Conservation (phyloP, 2,888 invertebrate species). For the Pterobdella sp. region DNA sequence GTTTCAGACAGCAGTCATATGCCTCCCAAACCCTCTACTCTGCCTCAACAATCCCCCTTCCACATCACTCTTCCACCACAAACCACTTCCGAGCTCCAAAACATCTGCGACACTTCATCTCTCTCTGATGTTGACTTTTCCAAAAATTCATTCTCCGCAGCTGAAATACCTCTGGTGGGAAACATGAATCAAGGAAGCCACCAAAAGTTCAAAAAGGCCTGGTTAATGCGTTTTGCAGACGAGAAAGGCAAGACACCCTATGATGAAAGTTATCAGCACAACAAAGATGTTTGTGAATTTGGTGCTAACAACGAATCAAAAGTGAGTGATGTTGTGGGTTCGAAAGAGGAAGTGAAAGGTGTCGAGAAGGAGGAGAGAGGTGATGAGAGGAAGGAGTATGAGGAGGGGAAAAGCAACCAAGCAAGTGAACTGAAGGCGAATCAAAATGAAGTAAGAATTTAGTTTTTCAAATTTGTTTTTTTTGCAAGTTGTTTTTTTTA, state of each 20-base stretch:
- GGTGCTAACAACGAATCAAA: background rate
- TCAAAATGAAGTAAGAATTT: too few species aligned
- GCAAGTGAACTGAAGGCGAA: too few species aligned
- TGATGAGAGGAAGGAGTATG: background rate
- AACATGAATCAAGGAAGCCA: background rate
- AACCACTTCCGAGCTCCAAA: background rate
- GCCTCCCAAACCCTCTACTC: background rate
- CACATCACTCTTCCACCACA: background rate
- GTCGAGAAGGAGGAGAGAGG: background rate
- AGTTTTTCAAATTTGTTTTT: too few species aligned
- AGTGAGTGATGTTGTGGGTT: background rate
- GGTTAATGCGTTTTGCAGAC: constrained; percentile 4
- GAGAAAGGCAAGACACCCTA: background rate
- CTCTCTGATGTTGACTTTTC: background rate
- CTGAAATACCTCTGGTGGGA: background rate
- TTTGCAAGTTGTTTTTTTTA: too few species aligned
- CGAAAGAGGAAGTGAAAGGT: background rate
- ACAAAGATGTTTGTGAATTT: background rate
- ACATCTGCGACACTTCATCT: background rate
- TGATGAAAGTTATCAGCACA: background rate
- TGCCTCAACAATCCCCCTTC: background rate
- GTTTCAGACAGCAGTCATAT: background rate
- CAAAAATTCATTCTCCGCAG: background rate
- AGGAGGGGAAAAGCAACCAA: background rate
- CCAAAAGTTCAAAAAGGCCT: constrained; percentile 22